Evolutionary conservation across 2,888 invertebrate genomes (phyloP).

Genomic region (Andrena haemorrhoa): DNA sequence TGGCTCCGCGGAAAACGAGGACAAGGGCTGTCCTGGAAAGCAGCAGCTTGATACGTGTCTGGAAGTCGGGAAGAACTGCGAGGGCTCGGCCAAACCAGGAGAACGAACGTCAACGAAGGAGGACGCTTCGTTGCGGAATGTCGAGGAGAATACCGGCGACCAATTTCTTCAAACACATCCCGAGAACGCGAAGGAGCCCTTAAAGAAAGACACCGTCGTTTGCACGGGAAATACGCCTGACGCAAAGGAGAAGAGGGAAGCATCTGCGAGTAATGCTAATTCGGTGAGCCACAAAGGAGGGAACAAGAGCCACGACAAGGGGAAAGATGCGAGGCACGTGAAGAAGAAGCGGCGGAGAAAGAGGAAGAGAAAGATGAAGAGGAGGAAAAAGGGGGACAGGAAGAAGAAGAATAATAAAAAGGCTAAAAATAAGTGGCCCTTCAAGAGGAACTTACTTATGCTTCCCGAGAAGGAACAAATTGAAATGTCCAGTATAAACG

Average conservation of each 20-base stretch:
- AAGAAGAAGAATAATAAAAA: conserved; percentile 26
- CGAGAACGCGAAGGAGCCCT: not conserved
- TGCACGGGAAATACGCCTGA: not conserved
- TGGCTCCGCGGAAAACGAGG: not conserved
- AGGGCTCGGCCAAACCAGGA: not conserved
- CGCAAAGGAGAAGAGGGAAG: conserved; percentile 32
- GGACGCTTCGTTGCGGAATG: not conserved
- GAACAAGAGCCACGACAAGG: not conserved
- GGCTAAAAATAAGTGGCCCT: conserved; percentile 58
- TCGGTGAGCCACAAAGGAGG: not conserved
- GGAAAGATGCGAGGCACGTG: conserved; percentile 3
- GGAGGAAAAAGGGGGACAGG: conserved; percentile 38
- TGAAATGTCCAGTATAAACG: not conserved
- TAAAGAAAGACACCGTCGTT: not conserved
- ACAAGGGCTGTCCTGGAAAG: not conserved
- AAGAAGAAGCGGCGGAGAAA: conserved; percentile 17
- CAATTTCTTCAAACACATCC: not conserved
- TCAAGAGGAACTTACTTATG: conserved; percentile 67
- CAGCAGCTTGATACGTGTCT: not conserved
- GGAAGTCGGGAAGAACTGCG: not conserved
- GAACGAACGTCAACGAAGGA: not conserved
- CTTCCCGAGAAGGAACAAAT: conserved; percentile 39
- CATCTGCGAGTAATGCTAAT: not conserved
- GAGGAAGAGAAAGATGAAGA: conserved; percentile 48
- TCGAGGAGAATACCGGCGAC: not conserved